Evolutionary conservation across 2,888 invertebrate species (phyloP).

Genomic region (Lepidochrysops patricia): DNA sequence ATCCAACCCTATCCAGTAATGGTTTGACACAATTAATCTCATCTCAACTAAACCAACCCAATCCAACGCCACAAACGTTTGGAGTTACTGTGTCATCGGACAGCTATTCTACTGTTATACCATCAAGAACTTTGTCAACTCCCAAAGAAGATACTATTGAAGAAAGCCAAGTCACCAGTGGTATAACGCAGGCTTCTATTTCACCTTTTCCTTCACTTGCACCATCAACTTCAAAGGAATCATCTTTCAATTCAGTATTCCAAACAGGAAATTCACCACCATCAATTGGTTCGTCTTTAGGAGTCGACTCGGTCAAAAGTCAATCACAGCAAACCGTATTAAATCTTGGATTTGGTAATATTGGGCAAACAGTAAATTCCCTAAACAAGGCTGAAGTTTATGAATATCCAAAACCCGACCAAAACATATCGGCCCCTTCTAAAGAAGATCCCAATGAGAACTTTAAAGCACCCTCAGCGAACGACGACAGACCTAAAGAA

Average conservation of each 20-base stretch:
- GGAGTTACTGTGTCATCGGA: slow-evolving; percentile 14
- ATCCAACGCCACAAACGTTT: neutral
- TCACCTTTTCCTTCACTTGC: slow-evolving; percentile 39
- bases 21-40: neutral
- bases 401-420: slow-evolving; percentile 23
- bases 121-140: slow-evolving; percentile 21
- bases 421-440: slow-evolving; percentile 13
- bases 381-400: slow-evolving; percentile 17
- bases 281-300: neutral
- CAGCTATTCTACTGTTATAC: slow-evolving; percentile 19
- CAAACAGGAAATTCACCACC: slow-evolving; percentile 16
- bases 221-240: slow-evolving; percentile 27
- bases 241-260: slow-evolving; percentile 29
- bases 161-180: slow-evolving; percentile 27
- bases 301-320: neutral
- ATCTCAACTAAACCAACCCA: neutral
- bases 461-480: neutral
- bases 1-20: too few relatives aligned
- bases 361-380: neutral
- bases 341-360: neutral
- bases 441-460: neutral
- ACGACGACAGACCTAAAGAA: neutral
- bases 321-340: neutral
- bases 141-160: slow-evolving; percentile 21
- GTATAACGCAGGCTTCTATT: slow-evolving; percentile 44